Base-by-base conservation (phyloP, 2,113 vertebrate genomes). In the Salvelinus alpinus region DNA sequence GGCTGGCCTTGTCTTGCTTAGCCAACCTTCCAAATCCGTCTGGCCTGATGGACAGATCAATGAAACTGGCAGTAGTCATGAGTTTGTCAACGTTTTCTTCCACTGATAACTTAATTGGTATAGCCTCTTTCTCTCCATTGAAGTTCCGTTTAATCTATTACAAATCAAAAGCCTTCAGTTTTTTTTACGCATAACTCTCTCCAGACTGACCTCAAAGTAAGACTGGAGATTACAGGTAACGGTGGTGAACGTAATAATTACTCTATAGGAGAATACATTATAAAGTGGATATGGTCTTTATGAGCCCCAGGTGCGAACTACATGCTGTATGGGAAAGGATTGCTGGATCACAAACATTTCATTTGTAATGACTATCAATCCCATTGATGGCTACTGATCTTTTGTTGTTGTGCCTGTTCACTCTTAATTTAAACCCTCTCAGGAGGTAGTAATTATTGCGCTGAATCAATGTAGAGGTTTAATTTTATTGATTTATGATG, bases 281-380 rank as follows among this genome's bases (percentile, higher is more conserved):
- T 20, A 20, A 57, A 57, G 54, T 57, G 54, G 54, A 57, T 20
- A 57, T 44, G 38, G 54, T 16, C 54, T 57, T 57, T 57, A 57
- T 57, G 54, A 4, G 6, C 51, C 51, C 4, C 74, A 76, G 74
- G 51, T 76, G 65, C 25, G 31, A n/a, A 24, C 4, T 66, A 76
- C 31, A 70, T 76, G 74, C 54, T 38, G 7, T 20, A 59, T n/a
- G 59, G 9, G 38, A 44, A 44, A 9, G 38, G 38, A 44, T 2
- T 3, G 29, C 51, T 31, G 24, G 66, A 14, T 5, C 31, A 16
- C 48, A 59, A 12, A 24, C 44, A 38, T 29, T 20, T 5, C 16
- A 31, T 24, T 29, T 69, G 54, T 60, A 47, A 76, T 44, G n/a
- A 57, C 31, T 64, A 67, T 69, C 59, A 64, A 59, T 71, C 68